Conservation (phyloP, 2,797 vertebrate genomes). For the Myotis myotis region DNA sequence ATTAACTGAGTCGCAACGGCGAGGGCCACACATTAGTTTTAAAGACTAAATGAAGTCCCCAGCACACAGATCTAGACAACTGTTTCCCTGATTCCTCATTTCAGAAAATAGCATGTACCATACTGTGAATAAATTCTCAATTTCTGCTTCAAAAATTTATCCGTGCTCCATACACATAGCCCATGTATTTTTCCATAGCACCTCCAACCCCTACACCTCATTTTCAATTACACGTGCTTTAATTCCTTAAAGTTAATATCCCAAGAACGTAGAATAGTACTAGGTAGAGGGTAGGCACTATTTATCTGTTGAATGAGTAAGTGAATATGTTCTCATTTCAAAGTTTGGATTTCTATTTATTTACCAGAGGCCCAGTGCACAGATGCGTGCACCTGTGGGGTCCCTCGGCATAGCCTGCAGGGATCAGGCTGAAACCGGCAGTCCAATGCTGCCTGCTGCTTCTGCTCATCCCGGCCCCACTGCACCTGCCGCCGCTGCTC, state of each 20-base stretch:
- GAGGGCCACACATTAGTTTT: not conserved
- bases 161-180: not conserved
- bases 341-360: not conserved
- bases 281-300: not conserved
- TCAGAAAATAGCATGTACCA: not conserved
- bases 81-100: slow-evolving; percentile 20
- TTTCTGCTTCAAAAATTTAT: not conserved
- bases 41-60: not conserved
- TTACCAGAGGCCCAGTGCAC: too few species aligned
- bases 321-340: not conserved
- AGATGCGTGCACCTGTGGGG: too few species aligned
- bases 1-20: not conserved
- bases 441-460: too few species aligned
- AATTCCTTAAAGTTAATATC: not conserved
- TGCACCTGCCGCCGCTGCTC: too few species aligned
- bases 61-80: not conserved
- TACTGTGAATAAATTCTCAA: not conserved
- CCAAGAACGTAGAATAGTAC: not conserved
- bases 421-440: too few species aligned
- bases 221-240: not conserved
- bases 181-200: not conserved
- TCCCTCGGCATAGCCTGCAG: too few species aligned
- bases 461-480: too few species aligned
- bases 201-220: not conserved
- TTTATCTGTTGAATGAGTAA: not conserved